Conservation (phyloP, 1,140 invertebrate genomes). For the Condylostylus longicornis region DNA sequence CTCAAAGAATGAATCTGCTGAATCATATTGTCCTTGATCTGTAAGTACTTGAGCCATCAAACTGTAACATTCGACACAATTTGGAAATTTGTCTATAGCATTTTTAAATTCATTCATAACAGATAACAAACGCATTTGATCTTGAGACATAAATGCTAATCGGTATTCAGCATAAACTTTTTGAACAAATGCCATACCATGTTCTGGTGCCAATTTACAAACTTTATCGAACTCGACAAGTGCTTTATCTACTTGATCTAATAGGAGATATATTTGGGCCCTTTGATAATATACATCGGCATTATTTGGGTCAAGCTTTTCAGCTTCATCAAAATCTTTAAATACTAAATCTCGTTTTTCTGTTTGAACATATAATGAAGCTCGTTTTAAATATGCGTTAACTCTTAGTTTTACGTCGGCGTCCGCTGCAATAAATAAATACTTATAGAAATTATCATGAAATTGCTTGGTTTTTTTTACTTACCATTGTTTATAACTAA, state of each 20-base stretch:
- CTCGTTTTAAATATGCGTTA: constrained; percentile 83
- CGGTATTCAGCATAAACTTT: constrained; percentile 75
- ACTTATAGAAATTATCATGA: neutral
- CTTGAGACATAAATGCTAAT: constrained; percentile 39
- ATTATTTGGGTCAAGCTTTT: constrained; percentile 58
- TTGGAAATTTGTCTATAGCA: constrained; percentile 62
- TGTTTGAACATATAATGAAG: constrained; percentile 64
- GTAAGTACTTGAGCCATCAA: constrained; percentile 69
- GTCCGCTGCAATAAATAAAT: constrained; percentile 27
- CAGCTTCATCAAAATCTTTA: constrained; percentile 60
- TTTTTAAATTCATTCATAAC: constrained; percentile 56
- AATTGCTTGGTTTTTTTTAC: neutral
- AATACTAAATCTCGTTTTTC: constrained; percentile 58
- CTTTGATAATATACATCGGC: constrained; percentile 69
- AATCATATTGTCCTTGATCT: constrained; percentile 65
- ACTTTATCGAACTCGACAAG: constrained; percentile 70
- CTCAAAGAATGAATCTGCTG: constrained; percentile 67
- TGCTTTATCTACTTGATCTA: constrained; percentile 66
- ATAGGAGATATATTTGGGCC: constrained; percentile 62
- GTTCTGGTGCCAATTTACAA: constrained; percentile 62
- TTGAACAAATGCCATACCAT: constrained; percentile 71
- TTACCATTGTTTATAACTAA: constrained; percentile 41
- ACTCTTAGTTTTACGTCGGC: constrained; percentile 47
- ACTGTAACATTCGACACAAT: constrained; percentile 69
- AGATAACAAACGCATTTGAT: constrained; percentile 38